phyloP scores from a whole-genome alignment of 2,113 vertebrate genomes.

The cattle (Bos taurus) region ARS-UCD2.0 NC_037336.1:98880501-98881000 shows the following conservation, averaged over 20 bases:
- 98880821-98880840: background rate
- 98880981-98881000: conserved; percentile 23
- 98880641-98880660: background rate
- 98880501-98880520: background rate
- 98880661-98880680: background rate
- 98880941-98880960: background rate
- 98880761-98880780: background rate
- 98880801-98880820: background rate
- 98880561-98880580: background rate
- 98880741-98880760: background rate
- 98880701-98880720: background rate
- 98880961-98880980: background rate
- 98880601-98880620: background rate
- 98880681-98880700: background rate
- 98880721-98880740: background rate
- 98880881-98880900: background rate
- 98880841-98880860: background rate
- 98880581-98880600: background rate
- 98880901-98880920: background rate
- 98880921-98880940: background rate
- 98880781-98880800: background rate
- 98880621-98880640: background rate
- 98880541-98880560: background rate
- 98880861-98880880: background rate
- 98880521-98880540: background rate